Evolutionary conservation across 2,797 vertebrate genomes (phyloP).

Genomic region (Danio choprae): DNA sequence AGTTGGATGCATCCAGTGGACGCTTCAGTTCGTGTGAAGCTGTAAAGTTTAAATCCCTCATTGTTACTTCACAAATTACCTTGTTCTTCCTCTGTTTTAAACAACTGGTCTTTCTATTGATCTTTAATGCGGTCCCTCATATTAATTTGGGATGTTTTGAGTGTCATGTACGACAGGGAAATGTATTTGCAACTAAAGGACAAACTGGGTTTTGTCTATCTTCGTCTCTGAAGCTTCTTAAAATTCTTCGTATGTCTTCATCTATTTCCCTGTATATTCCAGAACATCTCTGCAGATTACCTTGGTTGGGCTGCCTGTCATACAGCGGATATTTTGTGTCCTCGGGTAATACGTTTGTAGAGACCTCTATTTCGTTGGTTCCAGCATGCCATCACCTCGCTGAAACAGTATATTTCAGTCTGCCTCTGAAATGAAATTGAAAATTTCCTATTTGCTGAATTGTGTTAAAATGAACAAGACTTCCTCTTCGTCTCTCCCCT

Average conservation of each 20-base stretch:
- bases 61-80: constrained; percentile 34
- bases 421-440: constrained; percentile 56
- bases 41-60: constrained; percentile 25
- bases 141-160: neutral
- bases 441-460: constrained; percentile 62
- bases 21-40: constrained; percentile 10
- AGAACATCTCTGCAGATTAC: constrained; percentile 42
- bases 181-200: constrained; percentile 1
- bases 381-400: constrained; percentile 42
- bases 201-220: neutral
- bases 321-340: constrained; percentile 27
- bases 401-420: constrained; percentile 37
- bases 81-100: constrained; percentile 18
- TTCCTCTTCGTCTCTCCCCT: constrained; percentile 51
- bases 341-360: constrained; percentile 50
- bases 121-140: constrained; percentile 16
- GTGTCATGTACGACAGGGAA: neutral
- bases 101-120: constrained; percentile 14
- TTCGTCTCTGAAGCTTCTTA: constrained; percentile 3
- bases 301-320: constrained; percentile 32
- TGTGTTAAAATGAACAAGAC: constrained; percentile 61
- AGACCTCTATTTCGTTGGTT: constrained; percentile 55
- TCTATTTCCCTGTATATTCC: constrained; percentile 48
- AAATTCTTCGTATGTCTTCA: constrained; percentile 33
- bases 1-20: constrained; percentile 29